Evolutionary conservation across 2,113 vertebrate genomes (phyloP).

Genomic region (Actinemys pallida): DNA sequence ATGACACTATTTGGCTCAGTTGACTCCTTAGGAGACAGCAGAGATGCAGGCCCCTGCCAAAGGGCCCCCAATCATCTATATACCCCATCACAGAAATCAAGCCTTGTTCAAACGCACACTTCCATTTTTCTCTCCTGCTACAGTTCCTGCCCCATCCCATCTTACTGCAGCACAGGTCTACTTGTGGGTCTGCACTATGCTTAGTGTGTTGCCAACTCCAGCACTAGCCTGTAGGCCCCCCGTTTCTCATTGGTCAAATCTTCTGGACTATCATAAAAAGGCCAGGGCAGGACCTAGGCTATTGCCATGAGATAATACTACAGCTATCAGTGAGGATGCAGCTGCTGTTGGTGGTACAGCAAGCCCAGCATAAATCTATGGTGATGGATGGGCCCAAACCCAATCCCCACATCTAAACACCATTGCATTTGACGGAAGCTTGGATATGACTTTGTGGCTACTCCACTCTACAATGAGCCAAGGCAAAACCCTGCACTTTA

Average conservation of each 20-base stretch:
- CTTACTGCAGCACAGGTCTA: background rate
- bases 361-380: accelerated
- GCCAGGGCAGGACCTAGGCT: background rate
- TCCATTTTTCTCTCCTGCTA: background rate
- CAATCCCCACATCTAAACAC: background rate
- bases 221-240: background rate
- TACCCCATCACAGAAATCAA: background rate
- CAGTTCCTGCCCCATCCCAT: background rate
- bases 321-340: accelerated
- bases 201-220: accelerated
- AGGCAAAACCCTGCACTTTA: accelerated
- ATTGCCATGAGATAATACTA: background rate
- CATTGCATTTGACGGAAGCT: background rate
- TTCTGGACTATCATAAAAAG: background rate
- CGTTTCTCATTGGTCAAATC: background rate
- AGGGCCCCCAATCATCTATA: background rate
- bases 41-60: background rate
- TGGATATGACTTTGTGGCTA: accelerated
- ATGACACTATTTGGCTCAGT: background rate
- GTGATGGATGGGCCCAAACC: background rate
- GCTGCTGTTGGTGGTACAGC: background rate
- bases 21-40: background rate
- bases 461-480: background rate
- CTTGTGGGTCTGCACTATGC: accelerated
- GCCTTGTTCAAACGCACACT: background rate